A percentile compares a stretch with the other conserved stretches of the same genome.
Conservation (phyloP, 2,888 invertebrate species). For the Sminthurinus aureus region DNA sequence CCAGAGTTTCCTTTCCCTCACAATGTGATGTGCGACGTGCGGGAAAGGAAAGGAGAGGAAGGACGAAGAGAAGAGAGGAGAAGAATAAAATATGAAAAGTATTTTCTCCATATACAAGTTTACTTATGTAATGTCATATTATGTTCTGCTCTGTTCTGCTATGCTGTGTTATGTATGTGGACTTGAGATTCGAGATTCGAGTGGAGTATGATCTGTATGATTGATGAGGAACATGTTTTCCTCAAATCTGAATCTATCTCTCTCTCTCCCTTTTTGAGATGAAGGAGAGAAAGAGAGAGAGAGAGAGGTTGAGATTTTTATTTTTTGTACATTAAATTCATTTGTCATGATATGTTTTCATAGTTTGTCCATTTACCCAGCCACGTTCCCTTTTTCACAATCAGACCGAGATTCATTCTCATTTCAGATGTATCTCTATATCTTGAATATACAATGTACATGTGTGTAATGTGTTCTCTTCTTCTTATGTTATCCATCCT, state of each 20-base stretch:
- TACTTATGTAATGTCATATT: too few species aligned
- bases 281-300: slow-evolving; percentile 7
- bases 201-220: too few species aligned
- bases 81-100: too few species aligned
- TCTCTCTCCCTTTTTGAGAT: not conserved
- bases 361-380: slow-evolving; percentile 39
- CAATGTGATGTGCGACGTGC: too few species aligned
- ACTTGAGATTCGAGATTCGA: too few species aligned
- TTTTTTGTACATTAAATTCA: slow-evolving; percentile 59
- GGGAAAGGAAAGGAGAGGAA: too few species aligned
- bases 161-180: too few species aligned
- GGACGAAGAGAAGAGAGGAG: too few species aligned
- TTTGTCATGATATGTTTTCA: slow-evolving; percentile 46
- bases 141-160: too few species aligned
- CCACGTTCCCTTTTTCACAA: not conserved
- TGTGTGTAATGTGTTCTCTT: not conserved
- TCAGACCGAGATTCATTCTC: not conserved
- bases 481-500: not conserved
- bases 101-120: too few species aligned
- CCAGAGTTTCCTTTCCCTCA: too few species aligned
- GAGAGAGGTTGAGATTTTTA: slow-evolving; percentile 19
- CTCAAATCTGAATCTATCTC: not conserved
- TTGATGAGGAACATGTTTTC: not conserved
- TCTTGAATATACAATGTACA: not conserved
- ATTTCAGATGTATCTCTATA: slow-evolving; percentile 4